Base-by-base conservation (phyloP, 1,140 invertebrate genomes). In the Macrocentrus cingulum region DNA sequence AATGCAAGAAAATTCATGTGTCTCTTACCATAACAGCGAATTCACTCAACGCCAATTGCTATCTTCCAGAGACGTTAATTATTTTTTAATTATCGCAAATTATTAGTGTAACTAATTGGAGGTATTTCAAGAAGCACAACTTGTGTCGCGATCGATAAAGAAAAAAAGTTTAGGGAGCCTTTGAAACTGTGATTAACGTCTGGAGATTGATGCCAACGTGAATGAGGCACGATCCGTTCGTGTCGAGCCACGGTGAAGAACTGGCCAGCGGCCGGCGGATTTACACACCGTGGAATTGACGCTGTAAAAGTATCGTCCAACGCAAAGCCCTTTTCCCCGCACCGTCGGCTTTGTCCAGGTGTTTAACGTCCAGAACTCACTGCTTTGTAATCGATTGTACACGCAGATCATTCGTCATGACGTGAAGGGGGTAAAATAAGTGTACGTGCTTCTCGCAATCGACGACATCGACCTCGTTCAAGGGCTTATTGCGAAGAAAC, bases 131-230 rank as follows among this genome's bases (percentile, higher is more conserved):
- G n/a, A n/a, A n/a, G n/a, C n/a, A n/a, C n/a, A n/a, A n/a, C n/a
- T n/a, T n/a, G n/a, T n/a, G n/a, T n/a, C n/a, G n/a, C n/a, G 42
- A 56, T 56, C 53, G 53, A 56, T 56, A 15, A 56, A 56, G 53
- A 56, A 46, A 56, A 34, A 25, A 45, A 11, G 4, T 15, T 25
- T 45, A 29, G 53, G n/a, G 37, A 19, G 34, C 51, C n/a, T n/a
- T n/a, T n/a, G n/a, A n/a, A n/a, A n/a, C n/a, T n/a, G n/a, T n/a
- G n/a, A n/a, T n/a, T n/a, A n/a, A n/a, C n/a, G n/a, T n/a, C n/a
- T 45, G 15, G 16, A 46, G 48, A 32, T 46, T 44, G 46, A 16
- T 53, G n/a, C 19, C n/a, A 15, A 18, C 41, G 20, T 53, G 13
- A 4, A 55, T 13, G 9, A 9, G 13, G 19, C 15, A 42, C 45